Conservation (phyloP, 2,113 vertebrate species). For the Excalfactoria chinensis region DNA sequence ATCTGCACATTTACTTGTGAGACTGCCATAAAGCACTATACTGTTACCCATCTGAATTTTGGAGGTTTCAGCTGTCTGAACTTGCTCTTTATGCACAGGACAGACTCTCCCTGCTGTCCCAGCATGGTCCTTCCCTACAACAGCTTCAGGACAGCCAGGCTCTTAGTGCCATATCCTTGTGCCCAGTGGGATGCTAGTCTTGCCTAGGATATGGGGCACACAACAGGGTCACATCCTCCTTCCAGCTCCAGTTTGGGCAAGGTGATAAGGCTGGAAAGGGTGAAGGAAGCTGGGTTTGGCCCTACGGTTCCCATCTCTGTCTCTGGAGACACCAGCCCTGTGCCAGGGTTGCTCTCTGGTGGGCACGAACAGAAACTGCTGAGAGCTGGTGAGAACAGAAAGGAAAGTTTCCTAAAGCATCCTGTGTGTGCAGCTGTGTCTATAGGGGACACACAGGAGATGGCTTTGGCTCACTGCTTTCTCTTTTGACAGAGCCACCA, state of each 20-base stretch:
- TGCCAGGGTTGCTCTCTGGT: conserved; percentile 58
- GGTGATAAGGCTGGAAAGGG: background rate
- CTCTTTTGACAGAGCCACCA: background rate
- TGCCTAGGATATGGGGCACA: background rate
- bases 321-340: conserved; percentile 47
- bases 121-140: background rate
- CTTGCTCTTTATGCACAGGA: background rate
- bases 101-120: background rate
- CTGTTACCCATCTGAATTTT: background rate
- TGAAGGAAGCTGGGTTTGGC: background rate
- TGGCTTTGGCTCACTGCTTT: background rate
- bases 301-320: background rate
- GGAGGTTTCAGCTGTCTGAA: background rate
- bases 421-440: too few species aligned
- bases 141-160: background rate
- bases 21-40: background rate
- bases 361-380: conserved; percentile 60
- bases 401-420: background rate
- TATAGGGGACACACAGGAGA: rapidly evolving
- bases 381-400: background rate
- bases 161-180: background rate
- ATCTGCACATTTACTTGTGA: background rate
- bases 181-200: background rate
- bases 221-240: background rate
- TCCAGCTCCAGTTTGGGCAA: background rate